Conservation (phyloP, 2,113 vertebrate species). For the Vulpes ferrilata region DNA sequence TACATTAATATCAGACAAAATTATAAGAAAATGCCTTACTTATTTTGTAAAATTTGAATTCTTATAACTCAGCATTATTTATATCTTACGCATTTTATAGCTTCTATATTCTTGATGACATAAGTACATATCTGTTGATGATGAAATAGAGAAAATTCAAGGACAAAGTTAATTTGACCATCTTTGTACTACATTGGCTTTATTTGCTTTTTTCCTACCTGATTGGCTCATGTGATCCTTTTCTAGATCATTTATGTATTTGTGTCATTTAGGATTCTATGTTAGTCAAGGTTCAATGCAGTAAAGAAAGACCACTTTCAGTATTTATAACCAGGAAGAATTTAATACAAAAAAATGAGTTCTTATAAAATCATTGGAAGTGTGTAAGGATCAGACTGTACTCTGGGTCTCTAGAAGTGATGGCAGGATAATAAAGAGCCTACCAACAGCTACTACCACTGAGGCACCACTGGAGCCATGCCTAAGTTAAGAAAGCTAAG, state of each 20-base stretch:
- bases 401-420: background rate
- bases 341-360: background rate
- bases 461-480: background rate
- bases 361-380: background rate
- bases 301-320: background rate
- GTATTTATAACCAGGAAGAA: background rate
- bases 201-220: background rate
- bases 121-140: background rate
- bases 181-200: background rate
- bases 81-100: background rate
- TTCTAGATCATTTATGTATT: constrained; percentile 28
- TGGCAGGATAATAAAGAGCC: background rate
- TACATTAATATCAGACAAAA: constrained; percentile 1
- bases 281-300: background rate
- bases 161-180: constrained; percentile 1
- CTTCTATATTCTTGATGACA: background rate
- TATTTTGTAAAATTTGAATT: constrained; percentile 42
- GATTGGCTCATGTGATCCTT: background rate
- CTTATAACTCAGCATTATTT: background rate
- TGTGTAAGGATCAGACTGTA: background rate
- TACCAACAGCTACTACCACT: background rate
- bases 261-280: constrained; percentile 1
- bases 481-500: background rate
- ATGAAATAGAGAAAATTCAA: background rate
- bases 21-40: background rate